Evolutionary conservation across 2,888 invertebrate genomes (phyloP).

Genomic region (Sphaerophoria rueppellii): DNA sequence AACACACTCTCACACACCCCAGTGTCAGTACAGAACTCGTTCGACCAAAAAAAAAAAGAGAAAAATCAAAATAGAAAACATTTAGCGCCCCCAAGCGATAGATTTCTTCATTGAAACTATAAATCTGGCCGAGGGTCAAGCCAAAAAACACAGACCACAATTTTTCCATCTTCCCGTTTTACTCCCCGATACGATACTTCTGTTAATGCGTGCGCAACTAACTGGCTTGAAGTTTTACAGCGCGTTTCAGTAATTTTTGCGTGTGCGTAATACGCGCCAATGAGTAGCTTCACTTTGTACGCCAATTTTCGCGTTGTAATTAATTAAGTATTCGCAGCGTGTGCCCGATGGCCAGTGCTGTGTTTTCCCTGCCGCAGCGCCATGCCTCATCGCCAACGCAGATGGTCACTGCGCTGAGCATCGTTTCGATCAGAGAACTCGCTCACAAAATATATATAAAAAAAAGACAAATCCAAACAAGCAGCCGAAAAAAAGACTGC

Average conservation of each 20-base stretch:
- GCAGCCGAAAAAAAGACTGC: constrained; percentile 32
- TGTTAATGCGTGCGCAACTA: constrained; percentile 68
- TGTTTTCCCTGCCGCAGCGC: not conserved
- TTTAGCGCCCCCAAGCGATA: constrained; percentile 58
- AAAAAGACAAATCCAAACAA: constrained; percentile 38
- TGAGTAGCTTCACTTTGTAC: constrained; percentile 43
- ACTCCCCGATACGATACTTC: constrained; percentile 8
- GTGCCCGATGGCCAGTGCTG: constrained; percentile 41
- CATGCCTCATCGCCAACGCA: not conserved
- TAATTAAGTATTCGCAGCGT: constrained; percentile 73
- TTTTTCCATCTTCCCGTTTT: not conserved
- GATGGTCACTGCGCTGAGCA: constrained; percentile 27
- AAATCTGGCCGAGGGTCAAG: constrained; percentile 60
- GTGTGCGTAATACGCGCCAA: constrained; percentile 56
- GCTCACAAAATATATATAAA: constrained; percentile 30
- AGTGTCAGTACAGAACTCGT: too few relatives aligned
- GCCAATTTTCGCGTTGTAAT: constrained; percentile 68
- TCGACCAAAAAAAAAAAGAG: not conserved
- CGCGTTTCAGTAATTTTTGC: constrained; percentile 54
- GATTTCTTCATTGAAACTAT: constrained; percentile 53
- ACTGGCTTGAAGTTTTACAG: constrained; percentile 36
- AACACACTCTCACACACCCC: not conserved
- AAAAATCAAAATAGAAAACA: constrained; percentile 44
- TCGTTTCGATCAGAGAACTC: constrained; percentile 34
- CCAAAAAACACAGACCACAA: constrained; percentile 45